Base-by-base conservation (phyloP, 1,140 invertebrate species). In the Vanessa atalanta region DNA sequence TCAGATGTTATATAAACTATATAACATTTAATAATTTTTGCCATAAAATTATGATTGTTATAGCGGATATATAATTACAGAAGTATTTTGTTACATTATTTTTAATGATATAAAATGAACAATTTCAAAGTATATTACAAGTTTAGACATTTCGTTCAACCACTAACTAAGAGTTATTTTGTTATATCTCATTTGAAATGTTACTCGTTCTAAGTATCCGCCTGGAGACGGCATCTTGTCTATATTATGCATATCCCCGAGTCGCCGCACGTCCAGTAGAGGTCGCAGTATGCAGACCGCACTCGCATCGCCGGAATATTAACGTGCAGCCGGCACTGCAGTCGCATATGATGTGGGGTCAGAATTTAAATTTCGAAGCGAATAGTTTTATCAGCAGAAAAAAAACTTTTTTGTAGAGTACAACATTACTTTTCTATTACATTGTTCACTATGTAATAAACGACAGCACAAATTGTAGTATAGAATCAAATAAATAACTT, bases 251-350 rank as follows among this genome's bases (percentile, higher is more conserved):
- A 61, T 37, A 61, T 61, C 31, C 12, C 13, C 57, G 31, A 61
- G 57, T 61, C 57, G 57, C 14, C 26, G 13, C 57, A 61, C 57
- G 57, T 61, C 57, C 31, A 6, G 26, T 13, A n/a, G 57, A 7
- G 57, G 57, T 61, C 31, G 57, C 57, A 61, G 57, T 26, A 61
- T 61, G 57, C 57, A 16, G 26, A 37, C 57, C 57, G 57, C 55
- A 60, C 31, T 37, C 31, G 57, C 57, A 31, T 60, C 23, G 57
- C 26, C 23, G 57, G 31, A 37, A 61, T 61, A 61, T 43, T 61
- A 61, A 61, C 31, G 57, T 31, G 14, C 55, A 11, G 13, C n/a
- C 13, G 14, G 48, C 16, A 14, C 31, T 61, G 57, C 31, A 61
- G 23, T 61, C 23, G 12, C 23, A 61, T 31, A 60, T 61, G 31